phyloP scores from a whole-genome alignment of 2,797 vertebrate genomes.

The Lerista edwardsae region DNA sequence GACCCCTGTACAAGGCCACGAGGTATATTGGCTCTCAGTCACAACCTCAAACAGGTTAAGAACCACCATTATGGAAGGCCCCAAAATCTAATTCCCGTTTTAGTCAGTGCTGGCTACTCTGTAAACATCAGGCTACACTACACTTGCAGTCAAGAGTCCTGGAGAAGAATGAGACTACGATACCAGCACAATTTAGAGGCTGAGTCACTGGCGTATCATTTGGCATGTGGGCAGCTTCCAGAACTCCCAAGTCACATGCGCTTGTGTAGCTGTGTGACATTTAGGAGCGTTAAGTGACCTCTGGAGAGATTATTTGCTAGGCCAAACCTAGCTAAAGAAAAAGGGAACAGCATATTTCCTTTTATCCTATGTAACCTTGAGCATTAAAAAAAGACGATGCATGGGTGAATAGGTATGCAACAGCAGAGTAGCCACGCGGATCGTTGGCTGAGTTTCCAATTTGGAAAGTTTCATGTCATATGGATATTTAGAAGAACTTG shows the following conservation, averaged over 20 bases:
- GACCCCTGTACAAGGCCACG: too few relatives aligned
- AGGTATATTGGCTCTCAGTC: neutral
- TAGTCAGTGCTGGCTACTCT: neutral
- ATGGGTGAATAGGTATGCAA: constrained; percentile 55
- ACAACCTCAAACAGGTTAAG: neutral
- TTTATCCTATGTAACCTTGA: constrained; percentile 69
- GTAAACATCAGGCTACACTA: too few relatives aligned
- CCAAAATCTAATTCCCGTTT: neutral
- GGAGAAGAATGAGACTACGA: constrained; percentile 59
- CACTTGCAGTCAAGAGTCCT: constrained; percentile 46
- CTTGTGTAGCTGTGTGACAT: constrained; percentile 75
- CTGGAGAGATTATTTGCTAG: constrained; percentile 72
- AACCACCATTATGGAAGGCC: neutral
- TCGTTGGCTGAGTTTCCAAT: neutral
- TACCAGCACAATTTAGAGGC: constrained; percentile 46
- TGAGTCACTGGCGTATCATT: constrained; percentile 76
- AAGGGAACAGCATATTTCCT: constrained; percentile 55
- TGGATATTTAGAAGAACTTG: neutral
- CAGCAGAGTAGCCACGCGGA: constrained; percentile 27
- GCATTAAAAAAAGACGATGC: constrained; percentile 74
- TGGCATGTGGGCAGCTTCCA: constrained; percentile 60
- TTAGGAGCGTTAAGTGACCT: constrained; percentile 76
- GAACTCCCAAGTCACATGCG: constrained; percentile 75
- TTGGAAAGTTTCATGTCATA: neutral
- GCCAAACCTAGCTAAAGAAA: constrained; percentile 59